phyloP scores from a whole-genome alignment of 2,797 vertebrate species.

The Potorous gilbertii region DNA sequence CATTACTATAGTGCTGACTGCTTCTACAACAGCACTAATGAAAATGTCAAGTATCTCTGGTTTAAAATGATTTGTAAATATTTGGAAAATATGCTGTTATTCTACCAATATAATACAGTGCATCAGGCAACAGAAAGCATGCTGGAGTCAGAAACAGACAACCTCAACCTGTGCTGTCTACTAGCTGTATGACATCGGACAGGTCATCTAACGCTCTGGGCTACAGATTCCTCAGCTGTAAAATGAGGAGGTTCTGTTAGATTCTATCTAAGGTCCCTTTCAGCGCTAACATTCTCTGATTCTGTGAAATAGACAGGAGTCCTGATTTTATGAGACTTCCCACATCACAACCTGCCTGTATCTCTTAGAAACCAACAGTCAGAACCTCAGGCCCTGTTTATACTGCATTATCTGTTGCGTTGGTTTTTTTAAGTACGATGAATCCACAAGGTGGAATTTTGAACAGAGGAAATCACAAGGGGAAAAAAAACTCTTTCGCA shows the following conservation, averaged over 20 bases:
- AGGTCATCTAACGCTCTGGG: background rate
- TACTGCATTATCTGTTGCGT: background rate
- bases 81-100: background rate
- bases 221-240: background rate
- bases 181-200: background rate
- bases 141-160: background rate
- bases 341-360: background rate
- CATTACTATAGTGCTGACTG: background rate
- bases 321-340: constrained; percentile 18
- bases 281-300: constrained; percentile 6
- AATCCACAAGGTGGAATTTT: background rate
- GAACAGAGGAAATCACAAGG: background rate
- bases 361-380: background rate
- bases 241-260: background rate
- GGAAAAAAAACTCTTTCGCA: background rate
- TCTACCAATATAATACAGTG: background rate
- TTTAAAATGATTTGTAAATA: background rate
- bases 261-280: constrained; percentile 19
- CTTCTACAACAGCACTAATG: background rate
- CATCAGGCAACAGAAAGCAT: background rate
- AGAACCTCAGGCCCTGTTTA: background rate
- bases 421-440: background rate
- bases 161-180: background rate
- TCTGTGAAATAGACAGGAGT: constrained; percentile 46
- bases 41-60: background rate